phyloP scores from a whole-genome alignment of 2,113 vertebrate genomes.

The Odocoileus virginianus region DNA sequence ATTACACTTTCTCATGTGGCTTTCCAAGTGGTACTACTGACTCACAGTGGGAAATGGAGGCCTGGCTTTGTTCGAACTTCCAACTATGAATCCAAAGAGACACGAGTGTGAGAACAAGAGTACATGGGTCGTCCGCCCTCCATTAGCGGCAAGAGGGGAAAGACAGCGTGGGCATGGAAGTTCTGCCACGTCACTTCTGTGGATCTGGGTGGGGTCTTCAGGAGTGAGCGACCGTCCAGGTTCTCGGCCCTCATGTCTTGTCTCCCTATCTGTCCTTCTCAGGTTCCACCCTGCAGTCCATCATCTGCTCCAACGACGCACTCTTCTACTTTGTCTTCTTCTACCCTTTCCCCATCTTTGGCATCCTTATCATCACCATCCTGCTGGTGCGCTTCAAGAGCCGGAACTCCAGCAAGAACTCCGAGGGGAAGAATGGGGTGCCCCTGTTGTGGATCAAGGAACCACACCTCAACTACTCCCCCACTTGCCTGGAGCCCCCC shows the following conservation, averaged over 20 bases:
- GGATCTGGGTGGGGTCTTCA: background rate
- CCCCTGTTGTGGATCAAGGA: slow-evolving; percentile 99
- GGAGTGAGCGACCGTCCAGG: rapidly evolving
- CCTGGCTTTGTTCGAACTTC: background rate
- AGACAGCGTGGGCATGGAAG: rapidly evolving
- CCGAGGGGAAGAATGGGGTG: slow-evolving; percentile 97
- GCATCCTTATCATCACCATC: slow-evolving; percentile 94
- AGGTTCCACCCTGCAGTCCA: slow-evolving; percentile 91
- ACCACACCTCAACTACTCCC: slow-evolving; percentile 97
- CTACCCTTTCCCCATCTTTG: slow-evolving; percentile 98
- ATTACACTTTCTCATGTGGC: background rate
- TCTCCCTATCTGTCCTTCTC: background rate
- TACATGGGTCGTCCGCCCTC: rapidly evolving
- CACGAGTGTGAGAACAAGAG: background rate
- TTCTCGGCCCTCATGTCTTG: background rate
- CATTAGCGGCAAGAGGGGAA: rapidly evolving
- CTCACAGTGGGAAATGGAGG: background rate
- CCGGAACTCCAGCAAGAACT: slow-evolving; percentile 92
- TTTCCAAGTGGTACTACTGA: background rate
- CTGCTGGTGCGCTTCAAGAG: slow-evolving; percentile 95
- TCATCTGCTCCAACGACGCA: slow-evolving; percentile 94
- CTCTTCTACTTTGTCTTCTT: slow-evolving; percentile 99
- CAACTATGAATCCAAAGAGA: background rate
- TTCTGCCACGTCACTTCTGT: rapidly evolving
- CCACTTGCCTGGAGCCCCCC: slow-evolving; percentile 96